Percentiles rank a stretch among this genome's conserved stretches.
Evolutionary conservation across 2,888 invertebrate species (phyloP).

Genomic region (Stenodera caucasica): DNA sequence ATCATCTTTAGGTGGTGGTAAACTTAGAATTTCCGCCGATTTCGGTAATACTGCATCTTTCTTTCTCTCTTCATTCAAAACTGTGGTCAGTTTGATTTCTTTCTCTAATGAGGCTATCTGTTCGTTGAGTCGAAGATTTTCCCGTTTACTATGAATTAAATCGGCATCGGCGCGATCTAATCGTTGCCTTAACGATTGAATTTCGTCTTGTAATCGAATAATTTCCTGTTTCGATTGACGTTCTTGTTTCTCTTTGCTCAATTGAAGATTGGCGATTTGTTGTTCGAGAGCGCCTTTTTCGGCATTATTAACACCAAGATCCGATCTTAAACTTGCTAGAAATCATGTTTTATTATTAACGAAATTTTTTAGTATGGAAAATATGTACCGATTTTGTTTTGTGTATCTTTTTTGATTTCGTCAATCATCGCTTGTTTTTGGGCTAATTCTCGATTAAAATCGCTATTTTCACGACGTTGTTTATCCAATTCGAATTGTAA

Average conservation of each 20-base stretch:
- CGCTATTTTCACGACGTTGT: constrained; percentile 74
- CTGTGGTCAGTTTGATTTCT: constrained; percentile 59
- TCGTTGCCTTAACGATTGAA: constrained; percentile 72
- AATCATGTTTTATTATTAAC: neutral
- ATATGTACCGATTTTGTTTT: constrained; percentile 69
- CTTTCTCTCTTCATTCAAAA: constrained; percentile 49
- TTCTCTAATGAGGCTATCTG: constrained; percentile 79
- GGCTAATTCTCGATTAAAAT: constrained; percentile 74
- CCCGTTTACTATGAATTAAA: constrained; percentile 75
- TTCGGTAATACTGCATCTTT: constrained; percentile 43
- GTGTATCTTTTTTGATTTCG: constrained; percentile 77
- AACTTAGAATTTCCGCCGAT: constrained; percentile 43
- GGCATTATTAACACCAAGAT: constrained; percentile 72
- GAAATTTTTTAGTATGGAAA: neutral
- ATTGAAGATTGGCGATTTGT: constrained; percentile 71
- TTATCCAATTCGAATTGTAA: constrained; percentile 77
- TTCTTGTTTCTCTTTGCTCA: constrained; percentile 69
- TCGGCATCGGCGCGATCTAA: constrained; percentile 81
- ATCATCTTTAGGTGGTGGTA: constrained; percentile 56
- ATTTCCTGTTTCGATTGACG: constrained; percentile 76
- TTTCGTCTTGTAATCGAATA: constrained; percentile 74
- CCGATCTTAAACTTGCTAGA: constrained; percentile 73
- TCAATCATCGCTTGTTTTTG: constrained; percentile 77
- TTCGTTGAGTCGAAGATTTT: constrained; percentile 76
- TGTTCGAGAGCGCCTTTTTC: constrained; percentile 80